A percentile compares a stretch with the other conserved stretches of the same genome.
Evolutionary conservation across 2,113 vertebrate genomes (phyloP).

Genomic region (Petroica traversi): DNA sequence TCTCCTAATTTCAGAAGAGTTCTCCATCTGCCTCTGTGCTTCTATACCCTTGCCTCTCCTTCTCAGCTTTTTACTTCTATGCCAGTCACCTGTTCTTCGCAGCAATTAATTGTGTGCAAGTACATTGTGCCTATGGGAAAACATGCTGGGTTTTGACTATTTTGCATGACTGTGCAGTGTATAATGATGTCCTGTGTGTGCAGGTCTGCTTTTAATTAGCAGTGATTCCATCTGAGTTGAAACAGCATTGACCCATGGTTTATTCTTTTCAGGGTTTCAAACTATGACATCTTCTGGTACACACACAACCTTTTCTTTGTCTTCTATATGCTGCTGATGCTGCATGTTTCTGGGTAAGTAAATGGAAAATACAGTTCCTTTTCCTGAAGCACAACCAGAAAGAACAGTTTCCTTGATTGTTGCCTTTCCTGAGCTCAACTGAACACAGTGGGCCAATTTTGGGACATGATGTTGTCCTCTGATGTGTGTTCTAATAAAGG

Average conservation of each 20-base stretch:
- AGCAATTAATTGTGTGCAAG: neutral
- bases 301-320: slow-evolving; percentile 97
- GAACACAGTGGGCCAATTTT: neutral
- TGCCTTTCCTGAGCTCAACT: neutral
- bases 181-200: neutral
- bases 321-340: slow-evolving; percentile 92
- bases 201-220: neutral
- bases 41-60: neutral
- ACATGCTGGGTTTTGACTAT: neutral
- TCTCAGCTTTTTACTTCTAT: neutral
- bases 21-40: neutral
- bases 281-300: slow-evolving; percentile 98
- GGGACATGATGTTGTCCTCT: neutral
- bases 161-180: neutral
- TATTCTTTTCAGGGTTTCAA: slow-evolving; percentile 83
- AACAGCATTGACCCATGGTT: slow-evolving; percentile 32
- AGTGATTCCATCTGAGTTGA: neutral
- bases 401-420: neutral
- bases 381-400: neutral
- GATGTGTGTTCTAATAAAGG: neutral
- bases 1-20: neutral
- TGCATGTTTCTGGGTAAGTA: slow-evolving; percentile 93
- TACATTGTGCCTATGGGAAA: neutral
- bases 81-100: neutral
- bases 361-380: neutral